Evolutionary conservation across 2,888 invertebrate genomes (phyloP).

Genomic region (Cephus nigrinus): DNA sequence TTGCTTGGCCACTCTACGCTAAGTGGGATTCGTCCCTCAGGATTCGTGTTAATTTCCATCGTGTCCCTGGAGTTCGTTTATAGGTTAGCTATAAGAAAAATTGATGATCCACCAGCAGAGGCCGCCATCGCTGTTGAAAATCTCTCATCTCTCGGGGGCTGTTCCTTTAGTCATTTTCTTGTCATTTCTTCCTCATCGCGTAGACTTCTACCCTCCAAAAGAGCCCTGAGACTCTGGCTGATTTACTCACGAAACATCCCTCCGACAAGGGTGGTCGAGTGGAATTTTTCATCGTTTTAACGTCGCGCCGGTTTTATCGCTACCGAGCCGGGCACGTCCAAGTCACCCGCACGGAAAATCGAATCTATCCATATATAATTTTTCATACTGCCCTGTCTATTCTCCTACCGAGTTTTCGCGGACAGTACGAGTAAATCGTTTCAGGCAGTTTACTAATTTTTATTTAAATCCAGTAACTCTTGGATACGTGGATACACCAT

Average conservation of each 20-base stretch:
- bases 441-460: background rate
- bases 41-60: background rate
- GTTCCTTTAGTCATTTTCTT: background rate
- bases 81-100: constrained; percentile 21
- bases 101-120: constrained; percentile 41
- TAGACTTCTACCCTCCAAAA: background rate
- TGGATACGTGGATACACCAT: background rate
- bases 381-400: background rate
- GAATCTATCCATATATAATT: background rate
- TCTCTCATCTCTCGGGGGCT: background rate
- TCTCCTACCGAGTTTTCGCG: background rate
- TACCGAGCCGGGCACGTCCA: background rate
- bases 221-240: background rate
- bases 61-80: background rate
- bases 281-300: background rate
- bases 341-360: background rate
- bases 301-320: background rate
- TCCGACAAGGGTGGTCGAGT: background rate
- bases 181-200: background rate
- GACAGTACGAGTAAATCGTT: background rate
- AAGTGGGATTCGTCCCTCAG: background rate
- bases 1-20: background rate
- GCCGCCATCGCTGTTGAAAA: constrained; percentile 1
- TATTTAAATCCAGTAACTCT: background rate
- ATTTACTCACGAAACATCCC: background rate